Evolutionary conservation across 2,797 vertebrate genomes (phyloP), one percentile per base, ranked within the genome.

Genomic region (Glyptemys insculpta): DNA sequence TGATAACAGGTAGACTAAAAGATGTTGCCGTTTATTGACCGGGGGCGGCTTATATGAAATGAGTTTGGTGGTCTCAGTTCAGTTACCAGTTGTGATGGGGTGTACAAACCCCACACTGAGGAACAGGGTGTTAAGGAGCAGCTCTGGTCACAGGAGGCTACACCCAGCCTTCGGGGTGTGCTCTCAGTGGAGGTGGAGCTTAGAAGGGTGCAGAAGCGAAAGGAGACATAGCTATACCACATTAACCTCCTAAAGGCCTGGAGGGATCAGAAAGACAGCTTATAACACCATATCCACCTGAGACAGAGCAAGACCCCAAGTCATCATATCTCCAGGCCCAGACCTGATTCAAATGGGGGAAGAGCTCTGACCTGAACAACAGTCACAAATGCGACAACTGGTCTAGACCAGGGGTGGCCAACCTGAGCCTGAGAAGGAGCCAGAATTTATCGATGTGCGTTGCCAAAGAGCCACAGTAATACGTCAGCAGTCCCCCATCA

Each of bases 11-110:
- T 6, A 89, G 37, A 62, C 1, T 54, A 21, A 91, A 92, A 85
- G 18, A 47, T 7, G 44, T 9, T 53, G 21, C 23, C 34, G 86
- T 76, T 56, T 21, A 27, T n/a, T 0, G 0, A 86, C 19, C 2
- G 62, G 31, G 3, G 31, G 72, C 54, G 57, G 83, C 56, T 72
- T 1, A 50, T 3, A 31, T 0, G 0, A 86, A 89, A 92, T 4
- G 76, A 91, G 83, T 31, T 25, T 29, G 62, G 81, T 3, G 44
- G 68, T 15, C 19, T 52, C 59, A 84, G 25, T 34, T 68, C 80
- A 50, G 59, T 50, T n/a, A 37, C 49, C 47, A 79, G 1, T 86
- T 44, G n/a, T 72, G 19, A 72, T 72, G 9, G 37, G n/a, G 19
- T 65, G 62, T n/a, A 65, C 62, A n/a, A n/a, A n/a, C 18, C 16